Evolutionary conservation across 2,113 vertebrate genomes (phyloP).

Genomic region (Myrmophylax atrothorax): DNA sequence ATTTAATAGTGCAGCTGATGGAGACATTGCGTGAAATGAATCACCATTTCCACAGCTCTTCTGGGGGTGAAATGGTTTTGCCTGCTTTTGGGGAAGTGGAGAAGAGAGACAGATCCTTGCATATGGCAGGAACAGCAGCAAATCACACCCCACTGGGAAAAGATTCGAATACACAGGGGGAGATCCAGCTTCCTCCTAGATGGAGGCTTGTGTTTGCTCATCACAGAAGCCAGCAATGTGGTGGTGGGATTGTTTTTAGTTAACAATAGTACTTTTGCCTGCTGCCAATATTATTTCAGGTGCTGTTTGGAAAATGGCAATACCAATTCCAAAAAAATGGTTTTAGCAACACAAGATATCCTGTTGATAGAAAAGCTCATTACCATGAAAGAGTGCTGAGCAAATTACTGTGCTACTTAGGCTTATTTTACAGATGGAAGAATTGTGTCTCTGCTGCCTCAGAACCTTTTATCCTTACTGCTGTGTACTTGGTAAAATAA

Average conservation of each 20-base stretch:
- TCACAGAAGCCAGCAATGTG: neutral
- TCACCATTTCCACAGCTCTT: neutral
- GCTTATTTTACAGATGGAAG: neutral
- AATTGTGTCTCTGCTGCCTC: neutral
- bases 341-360: neutral
- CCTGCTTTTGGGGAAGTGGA: neutral
- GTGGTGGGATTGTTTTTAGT: neutral
- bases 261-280: neutral
- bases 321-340: neutral
- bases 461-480: neutral
- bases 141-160: neutral
- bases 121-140: neutral
- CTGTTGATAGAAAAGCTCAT: neutral
- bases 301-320: neutral
- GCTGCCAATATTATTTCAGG: neutral
- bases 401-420: constrained; percentile 3
- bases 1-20: neutral
- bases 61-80: neutral
- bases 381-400: neutral
- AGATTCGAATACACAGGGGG: neutral
- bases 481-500: neutral
- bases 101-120: neutral
- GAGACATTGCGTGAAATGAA: neutral
- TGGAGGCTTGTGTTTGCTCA: neutral
- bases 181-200: neutral